Evolutionary conservation across 2,888 invertebrate species (phyloP), one percentile per base, ranked within the genome.

Genomic region (Rosalia funebris): DNA sequence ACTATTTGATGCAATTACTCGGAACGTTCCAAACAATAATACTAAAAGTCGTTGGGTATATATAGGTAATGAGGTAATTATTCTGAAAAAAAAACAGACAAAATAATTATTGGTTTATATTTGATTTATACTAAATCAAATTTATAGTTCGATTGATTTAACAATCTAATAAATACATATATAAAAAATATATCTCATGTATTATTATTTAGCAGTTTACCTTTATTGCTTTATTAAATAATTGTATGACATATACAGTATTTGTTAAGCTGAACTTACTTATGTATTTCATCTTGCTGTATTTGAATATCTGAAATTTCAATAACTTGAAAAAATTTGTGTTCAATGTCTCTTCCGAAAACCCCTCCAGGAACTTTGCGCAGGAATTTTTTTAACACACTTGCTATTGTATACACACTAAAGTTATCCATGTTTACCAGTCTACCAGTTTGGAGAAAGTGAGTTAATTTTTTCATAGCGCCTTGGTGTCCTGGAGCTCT

Each of bases 331-430:
- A 98, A 96, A 61, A 98, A 85, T 71, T 91, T 89, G 82, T 91
- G 90, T 82, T 98, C 98, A 63, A 94, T 93, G 54, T 93, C 92
- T 25, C 91, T 88, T 0, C 98, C 96, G 83, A 98, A 98, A 62
- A 98, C 92, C 31, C 98, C 98, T 58, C 95, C 96, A 11, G 98
- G 98, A 74, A 98, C 90, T 86, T 97, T 97, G 67, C 98, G 87
- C 57, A 98, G 87, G 84, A 98, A 98, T 84, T 97, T 98, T 85
- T 98, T 98, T 65, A 98, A 86, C 62, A 98, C 98, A 82, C 97
- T 97, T 59, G 98, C 98, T 76, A 98, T 96, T 17, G 98, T 98
- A 83, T 98, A 97, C 64, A 98, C 96, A 65, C 95, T 95, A 82
- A 95, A 96, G 81, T 96, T 95, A 80, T 95, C 95, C 77, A 95